These are phyloP conservation scores for Argentina silus DNA, from an alignment of 2,797 vertebrate genomes.

Conservation along the genomic window DNA sequence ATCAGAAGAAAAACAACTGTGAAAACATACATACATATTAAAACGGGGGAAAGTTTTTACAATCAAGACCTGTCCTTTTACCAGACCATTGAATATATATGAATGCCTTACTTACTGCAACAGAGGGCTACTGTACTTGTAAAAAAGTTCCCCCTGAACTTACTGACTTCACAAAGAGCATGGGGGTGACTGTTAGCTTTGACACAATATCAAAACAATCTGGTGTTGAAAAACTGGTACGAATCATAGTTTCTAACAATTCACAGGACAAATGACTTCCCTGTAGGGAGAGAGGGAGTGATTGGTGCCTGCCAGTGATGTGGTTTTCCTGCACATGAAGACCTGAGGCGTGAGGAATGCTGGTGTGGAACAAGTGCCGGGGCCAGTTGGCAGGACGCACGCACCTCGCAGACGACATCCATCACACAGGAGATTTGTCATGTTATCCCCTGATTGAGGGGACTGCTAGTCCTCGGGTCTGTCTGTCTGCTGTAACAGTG, in stretches of 20 bases:
- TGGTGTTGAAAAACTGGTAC: not conserved
- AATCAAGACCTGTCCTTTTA: constrained; percentile 10
- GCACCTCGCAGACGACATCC: constrained; percentile 22
- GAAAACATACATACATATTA: constrained; percentile 15
- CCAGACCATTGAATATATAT: constrained; percentile 1
- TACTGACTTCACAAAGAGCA: not conserved
- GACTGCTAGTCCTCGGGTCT: not conserved
- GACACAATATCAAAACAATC: constrained; percentile 13
- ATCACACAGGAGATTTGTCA: constrained; percentile 22
- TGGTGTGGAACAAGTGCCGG: constrained; percentile 9
- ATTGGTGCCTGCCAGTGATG: constrained; percentile 20
- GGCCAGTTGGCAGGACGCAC: constrained; percentile 11
- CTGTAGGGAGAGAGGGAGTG: constrained; percentile 4
- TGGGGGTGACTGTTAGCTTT: not conserved
- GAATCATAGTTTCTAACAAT: constrained; percentile 1
- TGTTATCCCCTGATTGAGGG: constrained; percentile 10
- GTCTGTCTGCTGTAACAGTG: not conserved
- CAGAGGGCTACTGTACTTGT: constrained; percentile 15
- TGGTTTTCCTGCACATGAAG: constrained; percentile 27
- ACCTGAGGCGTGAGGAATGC: constrained; percentile 26
- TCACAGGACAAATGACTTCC: constrained; percentile 22
- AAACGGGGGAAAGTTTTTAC: constrained; percentile 5
- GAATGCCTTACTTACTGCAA: not conserved
- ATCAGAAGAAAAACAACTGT: constrained; percentile 28
- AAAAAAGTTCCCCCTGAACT: not conserved